Evolutionary conservation across 2,888 invertebrate species (phyloP), one percentile per base, ranked within the genome.

Genomic region (Chrysomela aeneicollis): DNA sequence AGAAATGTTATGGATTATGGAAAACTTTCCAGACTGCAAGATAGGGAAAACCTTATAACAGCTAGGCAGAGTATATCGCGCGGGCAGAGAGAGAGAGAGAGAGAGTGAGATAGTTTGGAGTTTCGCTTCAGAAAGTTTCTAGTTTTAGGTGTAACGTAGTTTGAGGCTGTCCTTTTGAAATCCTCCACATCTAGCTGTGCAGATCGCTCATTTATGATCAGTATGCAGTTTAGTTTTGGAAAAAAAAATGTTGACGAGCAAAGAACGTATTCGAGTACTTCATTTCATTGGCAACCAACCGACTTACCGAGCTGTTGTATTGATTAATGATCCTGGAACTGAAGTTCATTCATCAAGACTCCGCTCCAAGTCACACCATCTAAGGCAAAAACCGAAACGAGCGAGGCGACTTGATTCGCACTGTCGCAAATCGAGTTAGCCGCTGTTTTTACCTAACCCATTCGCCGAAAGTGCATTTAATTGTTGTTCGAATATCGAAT

Each of bases 381-480:
- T 2, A 54, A 42, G 42, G 42, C 32, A 57, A 37, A 46, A 57
- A 30, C 17, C 47, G 12, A 46, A 46, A 57, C 57, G 42, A 57
- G 12, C 26, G 46, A 46, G 46, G 1, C 15, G 42, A 22, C 19
- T 17, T 12, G 17, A n/a, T 55, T 49, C 12, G 55, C 59, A 49
- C 46, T 62, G 62, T 66, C 62, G 59, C 51, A 68, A 73, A 71
- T 73, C 63, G 61, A 72, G 72, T 71, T 69, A 70, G 53, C 35
- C 52, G 58, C 18, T 74, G 76, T 77, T 77, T 77, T 76, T 77
- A 74, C 74, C 70, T 72, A 73, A 74, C 70, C 73, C 74, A 75
- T 77, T 77, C 73, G 73, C 64, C 74, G 73, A 71, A 76, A 78
- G 78, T 78, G 78, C 77, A 78, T 78, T 77, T 77, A 77, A 77